Evolutionary conservation across 2,797 vertebrate genomes (phyloP).

Genomic region (Pagetopsis macropterus): DNA sequence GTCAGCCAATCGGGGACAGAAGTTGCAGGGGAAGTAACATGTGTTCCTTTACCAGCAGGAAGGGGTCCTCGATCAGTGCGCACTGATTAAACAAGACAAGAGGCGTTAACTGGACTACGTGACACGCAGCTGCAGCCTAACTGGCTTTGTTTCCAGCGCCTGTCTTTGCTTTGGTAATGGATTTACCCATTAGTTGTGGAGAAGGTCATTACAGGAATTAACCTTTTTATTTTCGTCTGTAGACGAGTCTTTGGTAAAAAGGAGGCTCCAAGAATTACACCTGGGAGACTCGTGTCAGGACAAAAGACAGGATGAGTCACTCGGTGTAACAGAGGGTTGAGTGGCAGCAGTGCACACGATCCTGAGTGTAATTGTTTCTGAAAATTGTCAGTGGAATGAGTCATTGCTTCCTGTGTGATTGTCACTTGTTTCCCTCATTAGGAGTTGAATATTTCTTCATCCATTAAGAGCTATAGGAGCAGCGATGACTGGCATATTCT

Average conservation of each 20-base stretch:
- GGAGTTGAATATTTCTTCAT: background rate
- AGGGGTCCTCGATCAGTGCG: constrained; percentile 54
- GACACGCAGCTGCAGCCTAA: constrained; percentile 45
- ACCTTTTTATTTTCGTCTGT: constrained; percentile 17
- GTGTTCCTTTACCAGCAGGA: constrained; percentile 48
- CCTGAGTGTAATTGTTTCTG: constrained; percentile 20
- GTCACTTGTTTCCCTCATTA: background rate
- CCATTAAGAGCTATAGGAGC: background rate
- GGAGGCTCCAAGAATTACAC: constrained; percentile 14
- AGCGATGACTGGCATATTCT: background rate
- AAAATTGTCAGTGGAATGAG: constrained; percentile 17
- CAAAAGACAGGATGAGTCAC: constrained; percentile 13
- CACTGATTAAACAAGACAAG: constrained; percentile 75
- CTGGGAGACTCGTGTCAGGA: constrained; percentile 4
- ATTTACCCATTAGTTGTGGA: constrained; percentile 54
- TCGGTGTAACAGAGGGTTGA: background rate
- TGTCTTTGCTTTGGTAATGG: constrained; percentile 54
- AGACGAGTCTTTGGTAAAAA: background rate
- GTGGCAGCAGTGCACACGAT: background rate
- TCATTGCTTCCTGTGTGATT: constrained; percentile 1
- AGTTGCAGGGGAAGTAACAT: constrained; percentile 34
- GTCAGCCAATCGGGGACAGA: constrained; percentile 36
- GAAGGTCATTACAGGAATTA: constrained; percentile 63
- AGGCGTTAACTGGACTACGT: constrained; percentile 48
- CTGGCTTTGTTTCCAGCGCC: constrained; percentile 17